A percentile compares a stretch with the other conserved stretches of the same genome.
These are phyloP conservation scores for Parochlus steinenii DNA, from an alignment of 2,888 invertebrate species.

Conservation along the genomic window DNA sequence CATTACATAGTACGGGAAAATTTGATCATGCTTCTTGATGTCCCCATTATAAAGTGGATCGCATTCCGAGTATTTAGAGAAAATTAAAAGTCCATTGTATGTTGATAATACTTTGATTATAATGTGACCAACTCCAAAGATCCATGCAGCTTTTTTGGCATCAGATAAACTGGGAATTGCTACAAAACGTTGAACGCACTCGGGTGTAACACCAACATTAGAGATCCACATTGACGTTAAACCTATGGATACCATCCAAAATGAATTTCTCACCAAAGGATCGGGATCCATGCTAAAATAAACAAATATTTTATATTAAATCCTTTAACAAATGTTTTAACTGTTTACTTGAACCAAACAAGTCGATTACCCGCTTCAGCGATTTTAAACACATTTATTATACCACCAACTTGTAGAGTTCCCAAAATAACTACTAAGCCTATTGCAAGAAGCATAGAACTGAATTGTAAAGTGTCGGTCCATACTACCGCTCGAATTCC, in stretches of 20 bases:
- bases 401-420: conserved; percentile 34
- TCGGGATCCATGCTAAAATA: conserved; percentile 40
- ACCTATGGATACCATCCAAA: conserved; percentile 41
- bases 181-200: conserved; percentile 40
- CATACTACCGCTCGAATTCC: conserved; percentile 41
- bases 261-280: conserved; percentile 39
- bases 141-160: conserved; percentile 23
- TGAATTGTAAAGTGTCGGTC: conserved; percentile 41
- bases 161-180: conserved; percentile 39
- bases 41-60: conserved; percentile 43
- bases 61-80: conserved; percentile 45
- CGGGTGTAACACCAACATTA: conserved; percentile 25
- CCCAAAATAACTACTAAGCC: conserved; percentile 40
- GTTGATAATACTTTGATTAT: conserved; percentile 38
- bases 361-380: conserved; percentile 37
- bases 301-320: neutral
- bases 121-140: conserved; percentile 32
- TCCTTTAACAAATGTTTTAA: neutral
- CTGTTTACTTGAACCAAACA: conserved; percentile 41
- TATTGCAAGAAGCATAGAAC: conserved; percentile 36
- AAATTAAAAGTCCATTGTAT: conserved; percentile 41
- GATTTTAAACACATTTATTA: conserved; percentile 38
- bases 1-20: conserved; percentile 56
- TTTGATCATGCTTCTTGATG: conserved; percentile 39
- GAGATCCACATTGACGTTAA: conserved; percentile 33